Evolutionary conservation across 2,888 invertebrate genomes (phyloP), one percentile per base, ranked within the genome.

Genomic region (Caenorhabditis imperialis): DNA sequence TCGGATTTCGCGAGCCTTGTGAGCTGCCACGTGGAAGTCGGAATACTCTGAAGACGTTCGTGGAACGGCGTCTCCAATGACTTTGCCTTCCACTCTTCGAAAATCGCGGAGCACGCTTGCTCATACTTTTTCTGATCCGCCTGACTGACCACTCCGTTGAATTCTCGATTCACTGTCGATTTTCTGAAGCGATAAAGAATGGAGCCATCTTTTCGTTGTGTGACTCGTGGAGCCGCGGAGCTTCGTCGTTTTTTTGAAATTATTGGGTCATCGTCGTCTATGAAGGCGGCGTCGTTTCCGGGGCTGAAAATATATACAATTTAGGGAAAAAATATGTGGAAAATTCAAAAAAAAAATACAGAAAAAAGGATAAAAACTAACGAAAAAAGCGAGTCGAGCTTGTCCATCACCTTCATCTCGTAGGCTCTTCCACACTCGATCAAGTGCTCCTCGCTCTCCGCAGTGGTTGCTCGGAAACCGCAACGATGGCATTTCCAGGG

Each of bases 401-500:
- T 7, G 7, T 47, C 58, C 8, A 60, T 22, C 16, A 48, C 10
- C n/a, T 48, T 51, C 5, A 12, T 30, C 12, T 69, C 69, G 3
- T 38, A 20, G 14, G 8, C 16, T 23, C 22, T 22, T 10, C n/a
- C 33, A 22, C 72, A 72, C 7, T 53, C 40, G n/a, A 23, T 3
- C 20, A 63, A 20, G 54, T 72, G 72, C 4, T 10, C 20, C 22
- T 51, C 45, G 8, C 53, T 44, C 3, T 72, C 44, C n/a, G 27
- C 20, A 0, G 42, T 45, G 1, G 25, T 50, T 12, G 45, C 51
- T 14, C 53, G 57, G 16, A 40, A 53, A n/a, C 57, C 62, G 18
- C 62, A 74, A 33, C 62, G 48, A 5, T 57, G 69, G 30, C 74
- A 74, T 35, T 47, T 61, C 74, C 74, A 74, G n/a, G 74, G 74